Evolutionary conservation across 1,140 invertebrate genomes (phyloP).

Genomic region (Andricus grossulariae): DNA sequence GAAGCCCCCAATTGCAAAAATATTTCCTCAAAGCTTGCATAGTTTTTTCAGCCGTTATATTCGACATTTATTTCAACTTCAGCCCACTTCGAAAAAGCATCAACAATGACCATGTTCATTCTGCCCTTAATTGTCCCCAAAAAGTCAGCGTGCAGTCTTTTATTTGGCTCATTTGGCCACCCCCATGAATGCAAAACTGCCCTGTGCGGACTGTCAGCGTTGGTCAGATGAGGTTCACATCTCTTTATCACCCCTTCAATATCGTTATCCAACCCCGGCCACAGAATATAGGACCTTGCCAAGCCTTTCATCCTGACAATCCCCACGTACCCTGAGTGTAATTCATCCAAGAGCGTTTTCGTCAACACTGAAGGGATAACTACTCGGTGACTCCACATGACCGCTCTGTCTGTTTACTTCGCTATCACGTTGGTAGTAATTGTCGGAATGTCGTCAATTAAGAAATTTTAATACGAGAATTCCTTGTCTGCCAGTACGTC

Average conservation of each 20-base stretch:
- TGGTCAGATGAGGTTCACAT: conserved; percentile 55
- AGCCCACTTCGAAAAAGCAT: conserved; percentile 42
- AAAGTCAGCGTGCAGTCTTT: conserved; percentile 29
- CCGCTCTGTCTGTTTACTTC: not conserved
- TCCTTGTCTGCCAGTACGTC: too few relatives aligned
- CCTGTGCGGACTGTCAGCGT: conserved; percentile 15
- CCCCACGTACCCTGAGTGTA: conserved; percentile 69
- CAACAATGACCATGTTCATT: conserved; percentile 36
- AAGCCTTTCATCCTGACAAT: conserved; percentile 71
- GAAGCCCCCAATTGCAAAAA: conserved; percentile 35
- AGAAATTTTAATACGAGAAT: not conserved
- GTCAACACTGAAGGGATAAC: not conserved
- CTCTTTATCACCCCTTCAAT: conserved; percentile 54
- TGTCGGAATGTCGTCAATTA: not conserved
- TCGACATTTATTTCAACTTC: conserved; percentile 40
- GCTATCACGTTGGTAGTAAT: not conserved
- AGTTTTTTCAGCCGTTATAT: conserved; percentile 33
- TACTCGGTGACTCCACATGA: not conserved
- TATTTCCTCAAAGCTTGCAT: conserved; percentile 36
- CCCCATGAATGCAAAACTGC: conserved; percentile 26
- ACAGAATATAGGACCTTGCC: conserved; percentile 69
- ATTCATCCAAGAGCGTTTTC: conserved; percentile 30
- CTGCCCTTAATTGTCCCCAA: conserved; percentile 35
- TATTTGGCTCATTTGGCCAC: conserved; percentile 26
- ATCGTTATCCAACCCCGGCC: conserved; percentile 69